Evolutionary conservation across 2,888 invertebrate species (phyloP).

Genomic region (Tinea pellionella): DNA sequence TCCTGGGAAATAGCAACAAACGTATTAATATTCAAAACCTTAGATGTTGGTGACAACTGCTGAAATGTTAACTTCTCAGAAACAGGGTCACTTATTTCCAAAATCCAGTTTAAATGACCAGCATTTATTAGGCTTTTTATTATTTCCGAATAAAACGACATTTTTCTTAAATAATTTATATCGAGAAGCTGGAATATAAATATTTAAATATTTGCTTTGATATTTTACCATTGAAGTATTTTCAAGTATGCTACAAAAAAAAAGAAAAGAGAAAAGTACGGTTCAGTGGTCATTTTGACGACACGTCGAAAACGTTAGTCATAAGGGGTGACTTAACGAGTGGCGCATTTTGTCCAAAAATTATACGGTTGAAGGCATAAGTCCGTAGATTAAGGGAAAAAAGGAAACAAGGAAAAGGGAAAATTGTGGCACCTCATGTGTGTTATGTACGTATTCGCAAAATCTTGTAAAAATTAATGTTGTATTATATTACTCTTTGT

Average conservation of each 20-base stretch:
- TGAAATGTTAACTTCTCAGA: neutral
- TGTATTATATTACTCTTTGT: neutral
- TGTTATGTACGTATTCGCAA: neutral
- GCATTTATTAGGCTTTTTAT: neutral
- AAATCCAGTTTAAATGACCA: neutral
- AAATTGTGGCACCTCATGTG: neutral
- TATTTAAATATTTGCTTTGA: too few species aligned
- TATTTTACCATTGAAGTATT: too few species aligned
- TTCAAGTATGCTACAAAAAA: too few species aligned
- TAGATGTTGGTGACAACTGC: neutral
- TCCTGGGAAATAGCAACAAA: neutral
- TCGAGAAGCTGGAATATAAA: too few species aligned
- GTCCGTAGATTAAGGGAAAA: neutral
- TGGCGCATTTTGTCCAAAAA: constrained; percentile 11
- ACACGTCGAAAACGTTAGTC: neutral
- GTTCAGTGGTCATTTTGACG: constrained; percentile 10
- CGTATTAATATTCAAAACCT: constrained; percentile 4
- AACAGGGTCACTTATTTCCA: neutral
- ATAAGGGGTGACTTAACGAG: constrained; percentile 8
- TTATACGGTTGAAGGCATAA: constrained; percentile 8
- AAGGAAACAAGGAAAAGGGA: constrained; percentile 6
- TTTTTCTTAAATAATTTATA: too few species aligned
- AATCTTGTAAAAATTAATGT: neutral
- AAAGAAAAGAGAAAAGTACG: neutral
- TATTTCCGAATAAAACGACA: too few species aligned